A percentile compares a stretch with the other conserved stretches of the same genome.
These are phyloP conservation scores for Anguilla marmorata DNA, from an alignment of 2,797 vertebrate species.

Conservation along the genomic window DNA sequence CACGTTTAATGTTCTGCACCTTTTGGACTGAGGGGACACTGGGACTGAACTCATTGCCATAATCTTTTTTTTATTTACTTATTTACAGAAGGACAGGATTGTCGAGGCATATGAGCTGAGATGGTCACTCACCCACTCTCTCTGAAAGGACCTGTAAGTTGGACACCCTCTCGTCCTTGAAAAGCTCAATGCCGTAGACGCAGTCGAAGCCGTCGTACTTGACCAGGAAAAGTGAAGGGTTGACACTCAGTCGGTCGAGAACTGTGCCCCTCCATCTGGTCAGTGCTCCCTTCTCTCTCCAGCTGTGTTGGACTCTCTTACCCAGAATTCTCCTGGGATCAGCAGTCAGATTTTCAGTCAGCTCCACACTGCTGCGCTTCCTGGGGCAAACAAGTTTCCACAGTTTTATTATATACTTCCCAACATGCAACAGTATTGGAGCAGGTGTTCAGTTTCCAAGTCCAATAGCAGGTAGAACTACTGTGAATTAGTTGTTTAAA, in stretches of 20 bases:
- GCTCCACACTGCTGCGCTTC: conserved; percentile 81
- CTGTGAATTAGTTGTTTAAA: not conserved
- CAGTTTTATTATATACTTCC: not conserved
- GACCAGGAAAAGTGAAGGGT: conserved; percentile 78
- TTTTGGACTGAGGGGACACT: not conserved
- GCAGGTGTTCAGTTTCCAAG: not conserved
- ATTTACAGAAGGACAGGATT: not conserved
- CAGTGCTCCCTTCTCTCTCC: conserved; percentile 78
- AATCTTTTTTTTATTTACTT: not conserved
- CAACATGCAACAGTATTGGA: not conserved
- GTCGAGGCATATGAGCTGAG: not conserved
- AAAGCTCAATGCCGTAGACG: conserved; percentile 81
- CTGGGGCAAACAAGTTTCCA: conserved; percentile 50
- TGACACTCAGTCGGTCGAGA: conserved; percentile 75
- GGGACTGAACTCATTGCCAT: not conserved
- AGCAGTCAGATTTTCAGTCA: conserved; percentile 72
- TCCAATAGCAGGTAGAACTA: not conserved
- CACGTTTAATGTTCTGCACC: not conserved
- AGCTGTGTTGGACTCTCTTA: conserved; percentile 77
- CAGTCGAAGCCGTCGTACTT: conserved; percentile 83
- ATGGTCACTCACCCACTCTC: conserved; percentile 74
- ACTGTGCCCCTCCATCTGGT: conserved; percentile 83
- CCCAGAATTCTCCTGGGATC: conserved; percentile 78
- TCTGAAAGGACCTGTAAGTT: conserved; percentile 75
- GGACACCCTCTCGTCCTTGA: conserved; percentile 78